Conservation (phyloP, 2,888 invertebrate species). For the Pomacea canaliculata region DNA sequence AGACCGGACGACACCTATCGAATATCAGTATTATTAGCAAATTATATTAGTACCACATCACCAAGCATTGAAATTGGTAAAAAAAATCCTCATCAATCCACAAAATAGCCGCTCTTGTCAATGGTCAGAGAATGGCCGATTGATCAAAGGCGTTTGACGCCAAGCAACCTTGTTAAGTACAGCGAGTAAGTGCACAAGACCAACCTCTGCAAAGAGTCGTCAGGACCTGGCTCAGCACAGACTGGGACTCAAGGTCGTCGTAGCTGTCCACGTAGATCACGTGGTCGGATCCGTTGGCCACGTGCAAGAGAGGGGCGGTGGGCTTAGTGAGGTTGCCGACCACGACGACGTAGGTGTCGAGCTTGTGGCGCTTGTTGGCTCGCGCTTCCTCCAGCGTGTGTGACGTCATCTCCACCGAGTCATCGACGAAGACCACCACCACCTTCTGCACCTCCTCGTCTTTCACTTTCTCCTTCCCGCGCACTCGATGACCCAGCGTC, state of each 20-base stretch:
- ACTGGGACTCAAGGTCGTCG: constrained; percentile 12
- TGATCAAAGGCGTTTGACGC: no score
- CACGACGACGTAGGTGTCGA: constrained; percentile 34
- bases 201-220: constrained; percentile 28
- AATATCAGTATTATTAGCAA: no score
- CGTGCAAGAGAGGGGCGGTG: constrained; percentile 2
- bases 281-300: constrained; percentile 24
- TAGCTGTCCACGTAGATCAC: constrained; percentile 27
- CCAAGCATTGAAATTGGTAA: no score
- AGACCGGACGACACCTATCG: no score
- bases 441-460: constrained; percentile 25
- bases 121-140: no score
- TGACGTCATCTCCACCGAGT: constrained; percentile 16
- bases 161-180: neutral
- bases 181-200: neutral
- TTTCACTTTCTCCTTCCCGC: neutral
- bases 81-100: no score
- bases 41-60: no score
- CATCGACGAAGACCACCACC: constrained; percentile 30
- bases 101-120: no score
- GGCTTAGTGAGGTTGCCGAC: constrained; percentile 19
- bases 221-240: constrained; percentile 13
- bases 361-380: constrained; percentile 21
- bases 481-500: neutral
- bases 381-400: constrained; percentile 21